Base-by-base conservation (phyloP, 2,888 invertebrate species). In the Trisateles emortualis region DNA sequence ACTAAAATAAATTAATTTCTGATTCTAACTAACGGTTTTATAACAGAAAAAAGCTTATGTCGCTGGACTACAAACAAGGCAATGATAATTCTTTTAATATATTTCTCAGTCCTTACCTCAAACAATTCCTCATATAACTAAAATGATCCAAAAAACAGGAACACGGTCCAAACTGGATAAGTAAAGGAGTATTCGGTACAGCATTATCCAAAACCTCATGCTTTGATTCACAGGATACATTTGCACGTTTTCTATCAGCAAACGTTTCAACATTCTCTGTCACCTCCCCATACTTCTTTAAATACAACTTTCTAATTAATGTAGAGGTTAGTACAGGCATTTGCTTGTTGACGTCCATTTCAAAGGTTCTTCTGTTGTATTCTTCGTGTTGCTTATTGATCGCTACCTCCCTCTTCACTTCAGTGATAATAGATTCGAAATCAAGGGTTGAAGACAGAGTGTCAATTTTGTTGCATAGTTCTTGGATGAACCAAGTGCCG, bases 401-500 rank as follows among this genome's bases (percentile, higher is more conserved):
- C 0, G 91, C 90, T 0, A 91, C 87, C 13, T 81, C 83, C 1
- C 81, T 71, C 35, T 88, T 87, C 1, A 89, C 86, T 24, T 83
- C 85, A 0, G 80, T 85, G 24, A 89, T 64, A 8, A 91, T 91
- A 0, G 88, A 79, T 55, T 85, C 85, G 0, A 91, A 50, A 42
- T 91, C 90, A 0, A 76, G 64, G 0, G 70, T 73, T 0, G 64
- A 26, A 0, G 86, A 73, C 2, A 84, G 58, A 13, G 75, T 48
- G 3, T 80, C 65, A 16, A 91, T 87, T 57, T 87, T 84, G 6
- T 62, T 67, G 63, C 90, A 91, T 0, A 91, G 68, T 0, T 84
- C 77, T 45, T 90, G 91, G 9, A 91, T 84, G 55, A 90, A 85
- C 91, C 90, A 91, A 1, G 88, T 80, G 4, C 90, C 90, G 32